Evolutionary conservation across 2,797 vertebrate species (phyloP).

Genomic region (Euthynnus affinis): DNA sequence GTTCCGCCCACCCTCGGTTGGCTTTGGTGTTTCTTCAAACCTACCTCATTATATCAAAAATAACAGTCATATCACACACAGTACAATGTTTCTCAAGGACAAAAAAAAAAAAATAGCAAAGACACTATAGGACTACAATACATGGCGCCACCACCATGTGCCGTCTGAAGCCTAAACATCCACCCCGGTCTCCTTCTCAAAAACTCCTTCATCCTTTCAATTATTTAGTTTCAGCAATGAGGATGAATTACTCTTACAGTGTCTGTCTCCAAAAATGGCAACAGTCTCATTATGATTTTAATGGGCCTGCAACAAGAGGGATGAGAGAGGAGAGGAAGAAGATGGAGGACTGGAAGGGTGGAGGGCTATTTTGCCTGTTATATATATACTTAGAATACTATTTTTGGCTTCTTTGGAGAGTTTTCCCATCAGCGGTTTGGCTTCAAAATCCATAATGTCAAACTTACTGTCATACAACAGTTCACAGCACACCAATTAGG

Average conservation of each 20-base stretch:
- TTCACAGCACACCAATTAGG: too few relatives aligned
- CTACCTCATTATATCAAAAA: too few relatives aligned
- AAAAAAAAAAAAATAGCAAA: too few relatives aligned
- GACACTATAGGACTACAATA: too few relatives aligned
- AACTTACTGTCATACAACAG: neutral
- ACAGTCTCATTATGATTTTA: slow-evolving; percentile 76
- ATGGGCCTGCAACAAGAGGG: slow-evolving; percentile 52
- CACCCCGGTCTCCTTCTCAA: neutral
- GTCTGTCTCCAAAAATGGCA: slow-evolving; percentile 67
- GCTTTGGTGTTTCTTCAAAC: too few relatives aligned
- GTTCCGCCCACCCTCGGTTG: too few relatives aligned
- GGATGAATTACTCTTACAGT: slow-evolving; percentile 61
- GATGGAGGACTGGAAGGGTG: slow-evolving; percentile 24
- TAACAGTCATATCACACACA: too few relatives aligned
- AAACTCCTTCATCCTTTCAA: slow-evolving; percentile 51
- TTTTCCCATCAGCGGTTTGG: neutral
- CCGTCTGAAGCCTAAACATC: neutral
- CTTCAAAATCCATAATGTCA: neutral
- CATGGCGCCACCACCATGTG: too few relatives aligned
- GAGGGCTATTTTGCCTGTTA: slow-evolving; percentile 42
- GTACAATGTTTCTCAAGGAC: too few relatives aligned
- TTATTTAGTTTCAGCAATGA: slow-evolving; percentile 65
- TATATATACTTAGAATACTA: slow-evolving; percentile 18
- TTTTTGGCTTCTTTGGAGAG: slow-evolving; percentile 35
- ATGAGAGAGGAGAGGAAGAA: slow-evolving; percentile 40